These are phyloP conservation scores for Scalopus aquaticus DNA, from an alignment of 2,113 vertebrate species.

Conservation along the genomic window DNA sequence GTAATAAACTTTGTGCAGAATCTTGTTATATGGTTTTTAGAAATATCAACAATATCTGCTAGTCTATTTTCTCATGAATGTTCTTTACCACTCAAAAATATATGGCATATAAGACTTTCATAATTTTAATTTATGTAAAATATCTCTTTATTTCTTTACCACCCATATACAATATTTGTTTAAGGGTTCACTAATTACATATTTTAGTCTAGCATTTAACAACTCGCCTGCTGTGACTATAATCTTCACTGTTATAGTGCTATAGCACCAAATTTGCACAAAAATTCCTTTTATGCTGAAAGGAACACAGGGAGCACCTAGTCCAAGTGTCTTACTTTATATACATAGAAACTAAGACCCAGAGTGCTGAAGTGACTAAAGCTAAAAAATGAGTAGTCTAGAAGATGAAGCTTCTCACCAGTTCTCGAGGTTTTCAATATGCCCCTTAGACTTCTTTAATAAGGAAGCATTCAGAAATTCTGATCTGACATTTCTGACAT, in stretches of 20 bases:
- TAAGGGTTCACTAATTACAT: not conserved
- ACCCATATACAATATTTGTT: not conserved
- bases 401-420: not conserved
- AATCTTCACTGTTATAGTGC: not conserved
- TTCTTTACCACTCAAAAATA: not conserved
- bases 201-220: not conserved
- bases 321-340: not conserved
- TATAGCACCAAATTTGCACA: not conserved
- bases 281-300: not conserved
- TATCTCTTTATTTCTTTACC: not conserved
- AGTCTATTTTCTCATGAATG: constrained; percentile 6
- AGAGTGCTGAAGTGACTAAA: not conserved
- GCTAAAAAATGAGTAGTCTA: not conserved
- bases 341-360: not conserved
- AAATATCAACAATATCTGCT: not conserved
- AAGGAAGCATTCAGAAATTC: not conserved
- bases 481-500: not conserved
- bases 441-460: not conserved
- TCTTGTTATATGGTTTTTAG: not conserved
- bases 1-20: not conserved
- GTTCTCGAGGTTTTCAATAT: not conserved
- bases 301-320: not conserved
- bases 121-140: constrained; percentile 21
- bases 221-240: too few relatives aligned
- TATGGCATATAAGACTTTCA: not conserved